Conservation (phyloP, 2,888 invertebrate species). For the Oxytorus armatus region DNA sequence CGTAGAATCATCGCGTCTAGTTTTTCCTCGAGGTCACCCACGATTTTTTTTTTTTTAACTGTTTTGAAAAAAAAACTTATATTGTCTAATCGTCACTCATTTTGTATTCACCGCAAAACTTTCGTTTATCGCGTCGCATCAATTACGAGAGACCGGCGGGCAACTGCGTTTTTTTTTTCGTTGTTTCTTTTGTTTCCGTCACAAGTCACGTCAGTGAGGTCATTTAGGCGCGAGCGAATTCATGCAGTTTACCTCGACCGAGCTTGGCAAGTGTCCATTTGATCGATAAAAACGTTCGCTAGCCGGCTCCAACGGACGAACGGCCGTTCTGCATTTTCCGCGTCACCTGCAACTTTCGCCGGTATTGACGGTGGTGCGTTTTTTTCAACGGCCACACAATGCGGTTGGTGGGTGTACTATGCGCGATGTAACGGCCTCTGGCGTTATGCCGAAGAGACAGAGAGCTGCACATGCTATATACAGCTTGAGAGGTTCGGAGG, state of each 20-base stretch:
- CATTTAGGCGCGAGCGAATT: constrained; percentile 55
- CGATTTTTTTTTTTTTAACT: constrained; percentile 17
- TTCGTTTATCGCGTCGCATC: background rate
- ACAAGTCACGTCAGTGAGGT: constrained; percentile 1
- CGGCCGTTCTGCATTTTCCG: constrained; percentile 59
- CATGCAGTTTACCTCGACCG: background rate
- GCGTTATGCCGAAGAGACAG: constrained; percentile 65
- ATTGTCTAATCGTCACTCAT: no score
- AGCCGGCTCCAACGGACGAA: constrained; percentile 53
- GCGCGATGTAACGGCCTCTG: constrained; percentile 67
- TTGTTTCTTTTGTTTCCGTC: background rate
- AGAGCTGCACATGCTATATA: no score
- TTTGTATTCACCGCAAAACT: background rate
- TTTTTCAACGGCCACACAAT: no score
- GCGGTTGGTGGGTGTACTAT: background rate
- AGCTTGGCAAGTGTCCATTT: constrained; percentile 66
- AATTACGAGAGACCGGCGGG: background rate
- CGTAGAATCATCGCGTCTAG: constrained; percentile 75
- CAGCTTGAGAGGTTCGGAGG: no score
- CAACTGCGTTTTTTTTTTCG: background rate
- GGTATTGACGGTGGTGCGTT: no score
- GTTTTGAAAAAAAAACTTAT: background rate
- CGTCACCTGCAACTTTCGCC: constrained; percentile 52
- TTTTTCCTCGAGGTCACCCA: constrained; percentile 16
- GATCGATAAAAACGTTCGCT: constrained; percentile 67